Percentiles rank a stretch among this genome's conserved stretches.
Evolutionary conservation across 2,888 invertebrate species (phyloP).

Genomic region (Aleiodes alternator): DNA sequence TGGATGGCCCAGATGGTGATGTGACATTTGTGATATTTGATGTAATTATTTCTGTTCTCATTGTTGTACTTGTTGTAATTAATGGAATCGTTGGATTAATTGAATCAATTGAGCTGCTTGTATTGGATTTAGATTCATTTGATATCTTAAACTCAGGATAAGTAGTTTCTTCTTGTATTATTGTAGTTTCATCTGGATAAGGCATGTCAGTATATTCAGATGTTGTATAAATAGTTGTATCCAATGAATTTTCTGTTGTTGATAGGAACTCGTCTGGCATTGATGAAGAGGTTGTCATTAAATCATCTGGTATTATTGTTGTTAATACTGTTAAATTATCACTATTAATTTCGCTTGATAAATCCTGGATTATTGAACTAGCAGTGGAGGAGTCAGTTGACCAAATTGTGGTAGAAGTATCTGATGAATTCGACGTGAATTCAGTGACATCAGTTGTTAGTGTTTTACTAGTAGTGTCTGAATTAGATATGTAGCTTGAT

Average conservation of each 20-base stretch:
- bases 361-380: background rate
- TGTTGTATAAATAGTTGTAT: conserved; percentile 14
- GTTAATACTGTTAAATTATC: background rate
- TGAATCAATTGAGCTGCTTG: background rate
- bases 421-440: background rate
- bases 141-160: background rate
- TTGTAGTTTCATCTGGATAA: conserved; percentile 30
- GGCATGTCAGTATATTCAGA: background rate
- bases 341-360: background rate
- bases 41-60: conserved; percentile 37
- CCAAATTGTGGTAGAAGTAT: background rate
- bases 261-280: conserved; percentile 12
- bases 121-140: background rate
- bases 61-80: conserved; percentile 30
- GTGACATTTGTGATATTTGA: conserved; percentile 2
- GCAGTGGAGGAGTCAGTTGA: conserved; percentile 33
- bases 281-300: background rate
- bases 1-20: conserved; percentile 9
- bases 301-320: background rate
- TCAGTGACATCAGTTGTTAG: conserved; percentile 19
- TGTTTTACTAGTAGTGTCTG: conserved; percentile 1
- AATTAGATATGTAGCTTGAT: conserved; percentile 37
- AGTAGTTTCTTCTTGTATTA: background rate
- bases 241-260: background rate
- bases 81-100: conserved; percentile 16